phyloP scores from a whole-genome alignment of 2,888 invertebrate species.

The Unio delphinus region DNA sequence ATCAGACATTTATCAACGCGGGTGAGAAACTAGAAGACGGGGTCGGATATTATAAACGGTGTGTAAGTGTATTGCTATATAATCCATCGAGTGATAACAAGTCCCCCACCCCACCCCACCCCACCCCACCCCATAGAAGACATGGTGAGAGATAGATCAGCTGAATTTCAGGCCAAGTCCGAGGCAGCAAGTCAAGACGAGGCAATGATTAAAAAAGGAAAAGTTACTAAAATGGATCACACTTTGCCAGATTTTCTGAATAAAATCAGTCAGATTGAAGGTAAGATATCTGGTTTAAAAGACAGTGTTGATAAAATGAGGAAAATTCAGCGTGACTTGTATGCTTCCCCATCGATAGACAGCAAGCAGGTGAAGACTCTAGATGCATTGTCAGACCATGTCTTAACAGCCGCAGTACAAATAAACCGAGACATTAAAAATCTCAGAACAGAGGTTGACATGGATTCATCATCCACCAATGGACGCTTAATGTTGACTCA shows the following conservation, averaged over 20 bases:
- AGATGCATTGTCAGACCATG: slow-evolving; percentile 45
- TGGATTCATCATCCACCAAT: slow-evolving; percentile 21
- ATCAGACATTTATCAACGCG: too few relatives aligned
- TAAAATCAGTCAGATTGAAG: slow-evolving; percentile 45
- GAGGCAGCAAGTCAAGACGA: slow-evolving; percentile 27
- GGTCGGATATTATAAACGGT: too few relatives aligned
- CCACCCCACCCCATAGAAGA: not conserved
- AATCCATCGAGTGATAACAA: too few relatives aligned
- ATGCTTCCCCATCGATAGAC: slow-evolving; percentile 46
- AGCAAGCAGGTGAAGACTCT: slow-evolving; percentile 42
- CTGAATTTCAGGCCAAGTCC: slow-evolving; percentile 46
- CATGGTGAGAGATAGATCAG: slow-evolving; percentile 54
- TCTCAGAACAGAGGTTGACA: slow-evolving; percentile 18
- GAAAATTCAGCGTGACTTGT: slow-evolving; percentile 49
- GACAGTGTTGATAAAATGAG: slow-evolving; percentile 45
- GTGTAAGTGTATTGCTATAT: too few relatives aligned
- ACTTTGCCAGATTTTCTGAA: slow-evolving; percentile 13
- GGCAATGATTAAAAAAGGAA: too few relatives aligned
- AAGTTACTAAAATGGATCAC: too few relatives aligned
- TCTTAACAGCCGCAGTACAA: slow-evolving; percentile 35
- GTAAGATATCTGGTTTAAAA: slow-evolving; percentile 36
- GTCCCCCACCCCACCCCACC: too few relatives aligned
- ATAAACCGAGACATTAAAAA: slow-evolving; percentile 44
- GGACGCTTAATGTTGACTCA: slow-evolving; percentile 30
- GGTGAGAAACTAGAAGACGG: too few relatives aligned